Percentiles rank a stretch among this genome's conserved stretches.
phyloP scores from a whole-genome alignment of 2,113 vertebrate genomes.

The Brachyhypopomus occidentalis region DNA sequence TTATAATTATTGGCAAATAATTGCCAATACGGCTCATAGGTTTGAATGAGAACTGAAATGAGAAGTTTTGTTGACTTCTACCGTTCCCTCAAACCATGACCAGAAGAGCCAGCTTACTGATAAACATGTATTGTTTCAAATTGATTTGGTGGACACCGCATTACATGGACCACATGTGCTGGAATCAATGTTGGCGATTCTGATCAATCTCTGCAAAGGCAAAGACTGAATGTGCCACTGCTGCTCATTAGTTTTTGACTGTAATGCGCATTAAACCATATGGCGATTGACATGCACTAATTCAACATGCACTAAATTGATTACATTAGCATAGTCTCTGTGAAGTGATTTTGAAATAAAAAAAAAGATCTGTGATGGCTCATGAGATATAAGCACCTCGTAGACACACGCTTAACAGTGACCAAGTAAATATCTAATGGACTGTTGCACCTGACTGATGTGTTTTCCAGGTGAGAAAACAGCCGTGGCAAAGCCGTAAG shows the following conservation, averaged over 20 bases:
- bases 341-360: too few relatives aligned
- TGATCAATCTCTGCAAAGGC: not conserved
- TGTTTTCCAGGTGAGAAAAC: too few relatives aligned
- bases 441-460: too few relatives aligned
- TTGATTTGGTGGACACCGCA: constrained; percentile 12
- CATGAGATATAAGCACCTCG: too few relatives aligned
- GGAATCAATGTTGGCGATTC: constrained; percentile 36
- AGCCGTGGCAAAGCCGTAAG: too few relatives aligned
- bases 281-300: not conserved
- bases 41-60: not conserved
- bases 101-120: constrained; percentile 1
- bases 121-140: constrained; percentile 9
- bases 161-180: not conserved
- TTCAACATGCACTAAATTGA: not conserved
- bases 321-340: too few relatives aligned
- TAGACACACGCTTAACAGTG: too few relatives aligned
- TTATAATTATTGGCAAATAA: too few relatives aligned
- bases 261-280: not conserved
- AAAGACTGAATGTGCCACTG: not conserved
- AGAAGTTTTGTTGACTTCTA: not conserved
- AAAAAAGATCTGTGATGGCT: too few relatives aligned
- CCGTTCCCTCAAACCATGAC: not conserved
- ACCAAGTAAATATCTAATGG: too few relatives aligned
- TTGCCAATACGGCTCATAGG: not conserved
- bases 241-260: not conserved